Conservation (phyloP, 2,113 vertebrate species). For the Ptychochromis oligacanthus region DNA sequence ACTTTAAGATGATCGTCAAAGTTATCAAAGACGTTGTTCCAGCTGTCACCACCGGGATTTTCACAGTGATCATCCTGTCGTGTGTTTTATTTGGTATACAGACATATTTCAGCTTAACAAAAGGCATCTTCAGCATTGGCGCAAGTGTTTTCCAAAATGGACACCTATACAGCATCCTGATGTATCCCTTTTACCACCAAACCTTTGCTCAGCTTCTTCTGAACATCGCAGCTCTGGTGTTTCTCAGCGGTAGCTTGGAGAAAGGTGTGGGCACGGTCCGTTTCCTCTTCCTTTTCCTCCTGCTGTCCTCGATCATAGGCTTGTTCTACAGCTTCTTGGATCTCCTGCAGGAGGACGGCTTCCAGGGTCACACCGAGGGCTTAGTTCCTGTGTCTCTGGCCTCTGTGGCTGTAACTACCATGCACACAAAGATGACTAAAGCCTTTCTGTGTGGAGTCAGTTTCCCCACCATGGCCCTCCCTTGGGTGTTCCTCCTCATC, state of each 20-base stretch:
- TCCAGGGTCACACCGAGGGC: conserved; percentile 37
- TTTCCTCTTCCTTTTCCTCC: conserved; percentile 59
- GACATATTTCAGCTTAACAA: conserved; percentile 16
- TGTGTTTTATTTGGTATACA: conserved; percentile 52
- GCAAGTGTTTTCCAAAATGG: conserved; percentile 52
- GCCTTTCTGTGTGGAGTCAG: conserved; percentile 69
- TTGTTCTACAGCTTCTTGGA: conserved; percentile 67
- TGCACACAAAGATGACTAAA: conserved; percentile 68
- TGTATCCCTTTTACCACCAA: conserved; percentile 59
- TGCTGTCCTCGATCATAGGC: conserved; percentile 60
- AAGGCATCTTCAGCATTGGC: conserved; percentile 53
- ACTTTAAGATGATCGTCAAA: not conserved
- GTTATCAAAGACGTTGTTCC: conserved; percentile 40
- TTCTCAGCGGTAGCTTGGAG: conserved; percentile 65
- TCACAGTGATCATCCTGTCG: conserved; percentile 29
- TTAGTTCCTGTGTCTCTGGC: conserved; percentile 62
- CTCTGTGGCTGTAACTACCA: conserved; percentile 66
- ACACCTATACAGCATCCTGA: conserved; percentile 56
- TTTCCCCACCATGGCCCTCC: conserved; percentile 68
- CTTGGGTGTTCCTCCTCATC: conserved; percentile 68
- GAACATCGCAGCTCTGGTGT: conserved; percentile 41
- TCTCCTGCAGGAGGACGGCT: conserved; percentile 30
- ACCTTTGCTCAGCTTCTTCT: conserved; percentile 57
- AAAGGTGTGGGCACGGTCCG: conserved; percentile 69
- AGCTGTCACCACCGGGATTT: conserved; percentile 46